phyloP scores from a whole-genome alignment of 1,140 invertebrate genomes.

The Pseudobourletiella spinata region DNA sequence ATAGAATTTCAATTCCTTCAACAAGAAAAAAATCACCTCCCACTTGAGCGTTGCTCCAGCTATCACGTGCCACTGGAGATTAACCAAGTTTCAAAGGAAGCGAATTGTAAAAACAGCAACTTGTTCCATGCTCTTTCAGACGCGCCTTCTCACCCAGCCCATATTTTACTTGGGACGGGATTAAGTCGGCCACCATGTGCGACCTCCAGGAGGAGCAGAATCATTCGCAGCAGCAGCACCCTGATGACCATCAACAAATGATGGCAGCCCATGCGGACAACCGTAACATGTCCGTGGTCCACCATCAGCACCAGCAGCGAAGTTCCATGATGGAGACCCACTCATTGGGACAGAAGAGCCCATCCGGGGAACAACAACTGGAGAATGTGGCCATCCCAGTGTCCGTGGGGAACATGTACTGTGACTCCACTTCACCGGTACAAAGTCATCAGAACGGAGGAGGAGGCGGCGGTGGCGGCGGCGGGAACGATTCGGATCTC shows the following conservation, averaged over 20 bases:
- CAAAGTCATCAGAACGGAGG: background rate
- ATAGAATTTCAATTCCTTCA: no score
- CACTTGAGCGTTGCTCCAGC: no score
- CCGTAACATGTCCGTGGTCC: background rate
- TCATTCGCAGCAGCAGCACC: background rate
- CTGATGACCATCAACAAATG: background rate
- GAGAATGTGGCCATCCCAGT: background rate
- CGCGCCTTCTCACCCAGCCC: no score
- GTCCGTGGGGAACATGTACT: background rate
- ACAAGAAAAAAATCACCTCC: no score
- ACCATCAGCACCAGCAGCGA: no score
- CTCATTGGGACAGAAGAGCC: background rate
- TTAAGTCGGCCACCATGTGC: background rate
- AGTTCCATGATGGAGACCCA: background rate
- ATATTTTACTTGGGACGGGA: background rate
- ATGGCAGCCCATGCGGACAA: background rate
- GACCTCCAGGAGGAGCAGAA: background rate
- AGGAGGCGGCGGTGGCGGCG: no score
- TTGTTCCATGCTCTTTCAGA: background rate
- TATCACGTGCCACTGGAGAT: no score
- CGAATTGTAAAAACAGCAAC: no score
- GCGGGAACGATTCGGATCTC: background rate
- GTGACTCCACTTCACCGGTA: background rate
- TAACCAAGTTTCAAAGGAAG: no score
- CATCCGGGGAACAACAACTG: background rate